Base-by-base conservation (phyloP, 2,113 vertebrate genomes). In the Circaetus cinerascens region DNA sequence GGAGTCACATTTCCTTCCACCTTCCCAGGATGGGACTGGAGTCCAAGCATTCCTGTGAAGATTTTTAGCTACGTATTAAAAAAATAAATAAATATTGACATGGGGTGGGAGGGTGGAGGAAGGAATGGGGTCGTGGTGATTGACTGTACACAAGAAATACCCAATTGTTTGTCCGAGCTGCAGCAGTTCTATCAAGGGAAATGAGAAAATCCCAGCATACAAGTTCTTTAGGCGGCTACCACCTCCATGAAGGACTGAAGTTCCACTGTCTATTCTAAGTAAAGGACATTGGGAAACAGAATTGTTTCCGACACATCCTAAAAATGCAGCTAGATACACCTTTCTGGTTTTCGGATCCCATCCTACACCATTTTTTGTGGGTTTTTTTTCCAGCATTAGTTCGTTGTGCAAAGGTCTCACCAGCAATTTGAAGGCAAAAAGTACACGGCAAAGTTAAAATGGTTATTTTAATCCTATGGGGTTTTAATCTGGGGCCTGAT, bases 111-210 rank as follows among this genome's bases (percentile, higher is more conserved):
- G 25, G 23, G 23, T 29, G n/a, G 21, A 60, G 26, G 63, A 59
- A 81, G 18, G 34, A 53, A 25, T 10, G 27, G 30, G 14, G 21
- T 46, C 10, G 15, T 0, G 5, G 50, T 15, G 25, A 46, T 22
- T 43, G 51, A 40, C 12, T 23, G 56, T 11, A 55, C 12, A 12
- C 16, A 77, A 77, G 45, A 78, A 72, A 73, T 25, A 72, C 2
- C 51, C 45, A 15, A 23, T 2, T 0, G 2, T 40, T 86, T 12
- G 45, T 20, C 34, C 2, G 0, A 68, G 29, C 25, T 59, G 51
- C 29, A 46, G 64, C 63, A 76, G 57, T 38, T n/a, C 43, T 59
- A 53, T 11, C 32, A 10, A 34, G 26, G 30, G 20, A 53, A 66
- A 67, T 8, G 6, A 60, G 53, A 55, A 88, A 59, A 60, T 9